These are phyloP conservation scores for Arnoldichthys spilopterus DNA, from an alignment of 2,797 vertebrate genomes.

Conservation along the genomic window DNA sequence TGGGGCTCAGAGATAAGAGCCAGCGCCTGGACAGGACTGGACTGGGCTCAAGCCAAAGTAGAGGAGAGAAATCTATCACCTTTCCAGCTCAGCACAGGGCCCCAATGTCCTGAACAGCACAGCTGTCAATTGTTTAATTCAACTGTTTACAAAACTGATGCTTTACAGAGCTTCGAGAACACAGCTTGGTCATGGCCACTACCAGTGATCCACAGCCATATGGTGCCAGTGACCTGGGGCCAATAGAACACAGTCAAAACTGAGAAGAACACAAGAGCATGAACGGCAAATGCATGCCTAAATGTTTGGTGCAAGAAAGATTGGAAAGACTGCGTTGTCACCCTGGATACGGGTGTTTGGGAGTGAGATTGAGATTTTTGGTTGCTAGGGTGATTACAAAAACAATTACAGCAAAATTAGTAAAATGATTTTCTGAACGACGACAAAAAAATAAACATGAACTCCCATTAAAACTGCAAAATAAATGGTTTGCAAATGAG, in stretches of 20 bases:
- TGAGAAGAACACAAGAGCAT: not conserved
- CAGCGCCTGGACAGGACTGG: conserved; percentile 62
- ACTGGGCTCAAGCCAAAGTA: conserved; percentile 64
- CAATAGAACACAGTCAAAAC: conserved; percentile 15
- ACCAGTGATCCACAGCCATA: conserved; percentile 36
- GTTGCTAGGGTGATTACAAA: not conserved
- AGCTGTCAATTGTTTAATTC: conserved; percentile 50
- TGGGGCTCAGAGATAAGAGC: conserved; percentile 74
- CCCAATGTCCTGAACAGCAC: conserved; percentile 41
- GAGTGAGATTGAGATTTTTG: conserved; percentile 12
- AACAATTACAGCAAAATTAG: not conserved
- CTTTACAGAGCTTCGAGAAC: conserved; percentile 38
- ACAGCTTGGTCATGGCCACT: conserved; percentile 26
- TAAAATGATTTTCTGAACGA: not conserved
- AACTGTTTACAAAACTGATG: conserved; percentile 37
- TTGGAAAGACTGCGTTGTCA: not conserved
- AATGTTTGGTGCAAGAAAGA: not conserved
- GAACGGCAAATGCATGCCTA: conserved; percentile 9
- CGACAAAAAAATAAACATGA: not conserved
- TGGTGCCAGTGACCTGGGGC: conserved; percentile 12
- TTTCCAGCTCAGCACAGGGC: conserved; percentile 60
- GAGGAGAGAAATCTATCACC: conserved; percentile 73
- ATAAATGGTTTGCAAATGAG: not conserved
- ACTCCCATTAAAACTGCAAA: not conserved
- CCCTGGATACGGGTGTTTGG: not conserved